Base-by-base conservation (phyloP, 2,888 invertebrate genomes). In the Xestia c-nigrum region DNA sequence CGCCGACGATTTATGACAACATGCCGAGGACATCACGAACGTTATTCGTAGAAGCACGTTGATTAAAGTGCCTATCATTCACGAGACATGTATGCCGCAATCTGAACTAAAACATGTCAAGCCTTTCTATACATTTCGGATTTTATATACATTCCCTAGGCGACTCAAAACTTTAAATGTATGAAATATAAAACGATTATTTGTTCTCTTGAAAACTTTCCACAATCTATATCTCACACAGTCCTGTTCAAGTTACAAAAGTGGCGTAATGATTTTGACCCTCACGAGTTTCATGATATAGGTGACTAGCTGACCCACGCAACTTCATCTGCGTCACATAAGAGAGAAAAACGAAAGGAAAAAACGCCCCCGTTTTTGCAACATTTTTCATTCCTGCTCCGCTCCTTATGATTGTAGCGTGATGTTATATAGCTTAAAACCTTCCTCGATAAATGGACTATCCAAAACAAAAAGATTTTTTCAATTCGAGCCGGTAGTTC, bases 1-100 rank as follows among this genome's bases (percentile, higher is more conserved):
- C 88, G 80, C 79, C 84, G 84, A 88, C 87, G 87, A 92, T 92
- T 92, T 92, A 92, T 91, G 89, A 83, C 80, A 81, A 88, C 81
- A 88, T 80, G 64, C 74, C 82, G 68, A 72, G 57, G 72, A 81
- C 80, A 78, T 87, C 87, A 85, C 76, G 84, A 78, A 80, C 75
- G 81, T 76, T 80, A 80, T 83, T 84, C 70, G 77, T 75, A 73
- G 78, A 73, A 75, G 71, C 64, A 86, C 84, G 87, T 84, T 88
- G 79, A 87, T 88, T 88, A 88, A 87, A 88, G 80, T 85, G 89
- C 81, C 83, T 80, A 88, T 88, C 85, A 84, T 76, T 87, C 83
- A 81, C 72, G 40, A 72, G 64, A 78, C 73, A 66, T 77, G 55
- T 74, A 74, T 50, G 73, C 59, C 57, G 61, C 70, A 76, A 83